phyloP scores from a whole-genome alignment of 2,113 vertebrate genomes.

The Pithys albifrons region DNA sequence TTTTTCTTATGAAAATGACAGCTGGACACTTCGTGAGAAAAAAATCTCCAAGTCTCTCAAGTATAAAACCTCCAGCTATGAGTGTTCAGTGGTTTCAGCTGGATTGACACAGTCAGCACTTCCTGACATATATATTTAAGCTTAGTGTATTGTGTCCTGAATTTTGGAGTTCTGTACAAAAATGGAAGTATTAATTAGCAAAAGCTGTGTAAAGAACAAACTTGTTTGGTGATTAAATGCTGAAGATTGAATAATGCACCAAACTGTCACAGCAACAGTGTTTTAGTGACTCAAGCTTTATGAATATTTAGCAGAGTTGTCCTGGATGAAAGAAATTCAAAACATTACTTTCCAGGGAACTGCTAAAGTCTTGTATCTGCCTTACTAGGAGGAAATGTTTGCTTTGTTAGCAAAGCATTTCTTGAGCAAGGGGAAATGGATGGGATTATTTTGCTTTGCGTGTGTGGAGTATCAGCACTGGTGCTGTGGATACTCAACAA shows the following conservation, averaged over 20 bases:
- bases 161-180: not conserved
- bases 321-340: not conserved
- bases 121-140: not conserved
- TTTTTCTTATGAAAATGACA: not conserved
- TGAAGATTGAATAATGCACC: not conserved
- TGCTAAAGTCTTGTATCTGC: not conserved
- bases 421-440: not conserved
- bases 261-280: not conserved
- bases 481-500: not conserved
- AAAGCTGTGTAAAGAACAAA: conserved; percentile 1
- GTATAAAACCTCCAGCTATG: not conserved
- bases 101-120: not conserved
- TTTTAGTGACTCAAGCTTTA: not conserved
- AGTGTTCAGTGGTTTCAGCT: not conserved
- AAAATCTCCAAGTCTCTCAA: not conserved
- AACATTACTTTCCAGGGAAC: not conserved
- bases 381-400: not conserved
- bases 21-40: not conserved
- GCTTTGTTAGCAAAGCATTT: not conserved
- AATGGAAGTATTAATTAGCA: not conserved
- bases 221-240: not conserved
- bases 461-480: not conserved
- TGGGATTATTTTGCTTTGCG: not conserved
- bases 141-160: not conserved
- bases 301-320: conserved; percentile 1